These are phyloP conservation scores for Pygocentrus nattereri DNA, from an alignment of 2,797 vertebrate genomes.

Conservation along the genomic window DNA sequence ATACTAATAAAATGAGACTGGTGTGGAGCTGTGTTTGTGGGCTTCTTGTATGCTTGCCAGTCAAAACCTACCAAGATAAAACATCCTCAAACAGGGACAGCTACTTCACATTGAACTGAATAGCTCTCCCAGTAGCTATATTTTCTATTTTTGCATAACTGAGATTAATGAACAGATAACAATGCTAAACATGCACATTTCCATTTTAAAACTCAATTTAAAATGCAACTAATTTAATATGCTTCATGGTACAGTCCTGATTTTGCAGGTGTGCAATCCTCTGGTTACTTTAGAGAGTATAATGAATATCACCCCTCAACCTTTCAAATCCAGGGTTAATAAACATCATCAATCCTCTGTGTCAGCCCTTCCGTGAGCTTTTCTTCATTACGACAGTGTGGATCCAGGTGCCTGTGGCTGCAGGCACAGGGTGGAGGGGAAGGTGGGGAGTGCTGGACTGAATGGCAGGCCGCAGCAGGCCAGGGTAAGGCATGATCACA, in stretches of 20 bases:
- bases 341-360: conserved; percentile 77
- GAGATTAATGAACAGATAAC: neutral
- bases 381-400: conserved; percentile 22
- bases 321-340: conserved; percentile 70
- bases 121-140: neutral
- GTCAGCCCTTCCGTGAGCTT: conserved; percentile 63
- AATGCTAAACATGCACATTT: neutral
- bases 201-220: neutral
- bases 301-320: conserved; percentile 23
- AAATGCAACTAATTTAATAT: neutral
- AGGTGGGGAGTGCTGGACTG: neutral
- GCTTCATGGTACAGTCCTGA: neutral
- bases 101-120: no score
- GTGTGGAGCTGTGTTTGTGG: no score
- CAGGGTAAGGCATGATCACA: conserved; percentile 70
- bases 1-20: no score
- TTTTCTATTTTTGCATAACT: neutral
- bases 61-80: no score
- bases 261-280: neutral
- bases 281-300: neutral
- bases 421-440: conserved; percentile 58
- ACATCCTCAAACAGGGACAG: no score
- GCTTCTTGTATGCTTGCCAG: no score
- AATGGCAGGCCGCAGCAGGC: conserved; percentile 41
- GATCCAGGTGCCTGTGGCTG: conserved; percentile 19